Evolutionary conservation across 2,888 invertebrate species (phyloP).

Genomic region (Xanthia icteritia): DNA sequence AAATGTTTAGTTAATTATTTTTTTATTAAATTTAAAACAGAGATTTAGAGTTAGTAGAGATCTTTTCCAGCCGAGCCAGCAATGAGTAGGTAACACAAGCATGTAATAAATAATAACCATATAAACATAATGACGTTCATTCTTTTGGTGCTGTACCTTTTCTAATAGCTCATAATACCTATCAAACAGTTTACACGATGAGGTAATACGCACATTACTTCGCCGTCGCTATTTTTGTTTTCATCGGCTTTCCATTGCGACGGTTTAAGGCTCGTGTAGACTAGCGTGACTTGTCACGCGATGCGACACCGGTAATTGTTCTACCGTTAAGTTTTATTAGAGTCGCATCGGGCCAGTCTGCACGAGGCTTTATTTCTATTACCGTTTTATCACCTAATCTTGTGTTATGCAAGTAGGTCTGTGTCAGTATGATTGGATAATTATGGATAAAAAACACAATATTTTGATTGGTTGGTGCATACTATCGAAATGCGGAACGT

Average conservation of each 20-base stretch:
- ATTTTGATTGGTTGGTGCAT: too few species aligned
- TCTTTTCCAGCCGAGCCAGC: not conserved
- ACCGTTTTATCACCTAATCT: constrained; percentile 10
- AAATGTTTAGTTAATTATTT: too few species aligned
- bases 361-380: not conserved
- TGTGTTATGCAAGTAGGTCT: not conserved
- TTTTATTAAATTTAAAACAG: too few species aligned
- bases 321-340: too few species aligned
- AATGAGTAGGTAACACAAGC: not conserved
- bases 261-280: not conserved
- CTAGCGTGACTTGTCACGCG: too few species aligned
- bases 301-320: too few species aligned
- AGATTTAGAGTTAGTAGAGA: not conserved
- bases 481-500: too few species aligned
- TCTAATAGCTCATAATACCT: constrained; percentile 8
- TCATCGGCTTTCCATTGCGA: constrained; percentile 16
- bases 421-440: too few species aligned
- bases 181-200: constrained; percentile 34
- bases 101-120: not conserved
- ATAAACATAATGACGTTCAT: not conserved
- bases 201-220: constrained; percentile 44
- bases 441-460: too few species aligned
- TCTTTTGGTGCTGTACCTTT: not conserved
- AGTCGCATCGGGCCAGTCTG: too few species aligned
- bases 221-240: constrained; percentile 51